Conservation (phyloP, 2,888 invertebrate genomes). For the Balanococcus diminutus region DNA sequence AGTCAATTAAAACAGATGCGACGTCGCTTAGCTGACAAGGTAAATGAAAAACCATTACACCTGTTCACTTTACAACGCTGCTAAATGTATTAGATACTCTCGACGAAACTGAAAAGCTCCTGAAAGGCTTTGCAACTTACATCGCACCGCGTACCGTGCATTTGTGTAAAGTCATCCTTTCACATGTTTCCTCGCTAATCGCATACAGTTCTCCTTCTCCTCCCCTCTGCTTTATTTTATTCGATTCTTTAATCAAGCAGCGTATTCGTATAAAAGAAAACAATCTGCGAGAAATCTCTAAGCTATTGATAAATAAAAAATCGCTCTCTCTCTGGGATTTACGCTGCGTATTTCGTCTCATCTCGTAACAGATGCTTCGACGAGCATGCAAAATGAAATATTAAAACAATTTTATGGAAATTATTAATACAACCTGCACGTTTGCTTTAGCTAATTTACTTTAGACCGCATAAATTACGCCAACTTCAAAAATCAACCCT, state of each 20-base stretch:
- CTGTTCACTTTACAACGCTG: conserved; percentile 7
- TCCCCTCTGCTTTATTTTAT: not conserved
- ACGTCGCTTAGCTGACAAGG: conserved; percentile 31
- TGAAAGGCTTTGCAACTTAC: not conserved
- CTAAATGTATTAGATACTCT: not conserved
- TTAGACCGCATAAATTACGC: conserved; percentile 25
- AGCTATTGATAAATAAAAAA: not conserved
- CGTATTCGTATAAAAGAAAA: no score
- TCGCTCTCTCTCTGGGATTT: not conserved
- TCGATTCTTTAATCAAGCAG: not conserved
- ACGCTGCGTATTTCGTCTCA: not conserved
- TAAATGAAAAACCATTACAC: conserved; percentile 29
- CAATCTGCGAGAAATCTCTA: not conserved
- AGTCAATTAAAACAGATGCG: conserved; percentile 25
- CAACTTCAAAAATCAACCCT: not conserved
- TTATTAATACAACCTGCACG: conserved; percentile 40
- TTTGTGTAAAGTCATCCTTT: conserved; percentile 20
- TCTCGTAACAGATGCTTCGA: conserved; percentile 15
- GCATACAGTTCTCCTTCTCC: no score
- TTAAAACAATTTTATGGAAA: conserved; percentile 35
- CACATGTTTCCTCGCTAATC: not conserved
- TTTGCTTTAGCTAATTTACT: not conserved
- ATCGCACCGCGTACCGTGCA: no score
- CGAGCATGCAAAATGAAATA: conserved; percentile 12
- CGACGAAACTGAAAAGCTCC: no score